Percentiles rank a stretch among this genome's conserved stretches.
Evolutionary conservation across 64 coral and sea anemone species (phyloP).

Genomic region (Acropora yongei): DNA sequence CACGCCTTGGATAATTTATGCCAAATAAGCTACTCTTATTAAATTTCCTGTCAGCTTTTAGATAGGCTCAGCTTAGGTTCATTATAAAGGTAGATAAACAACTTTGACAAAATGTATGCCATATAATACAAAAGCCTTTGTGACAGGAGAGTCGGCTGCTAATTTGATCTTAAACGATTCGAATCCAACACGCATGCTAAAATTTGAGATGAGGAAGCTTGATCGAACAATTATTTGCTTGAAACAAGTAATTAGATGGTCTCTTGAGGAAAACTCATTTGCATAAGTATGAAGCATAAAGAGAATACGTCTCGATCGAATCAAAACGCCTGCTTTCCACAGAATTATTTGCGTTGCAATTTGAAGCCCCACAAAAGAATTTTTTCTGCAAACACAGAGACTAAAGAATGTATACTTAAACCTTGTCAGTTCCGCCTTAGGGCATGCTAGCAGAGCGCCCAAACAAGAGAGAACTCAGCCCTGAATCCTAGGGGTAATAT

Average conservation of each 20-base stretch:
- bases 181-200: neutral
- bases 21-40: neutral
- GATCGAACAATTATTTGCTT: conserved; percentile 14
- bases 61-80: neutral
- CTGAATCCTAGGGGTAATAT: no score
- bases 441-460: no score
- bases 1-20: neutral
- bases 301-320: neutral
- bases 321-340: no score
- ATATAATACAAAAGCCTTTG: neutral
- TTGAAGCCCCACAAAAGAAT: no score
- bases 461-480: no score
- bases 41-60: conserved; percentile 9
- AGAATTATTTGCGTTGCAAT: no score
- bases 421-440: no score
- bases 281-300: conserved; percentile 1
- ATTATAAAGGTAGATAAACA: neutral
- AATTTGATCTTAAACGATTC: neutral
- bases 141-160: neutral
- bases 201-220: neutral
- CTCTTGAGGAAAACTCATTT: neutral
- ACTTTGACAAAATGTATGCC: neutral
- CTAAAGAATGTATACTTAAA: no score
- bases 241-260: conserved; percentile 3
- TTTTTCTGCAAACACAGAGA: no score